Conservation (phyloP, 2,888 invertebrate genomes). For the Teinopalpus imperialis region DNA sequence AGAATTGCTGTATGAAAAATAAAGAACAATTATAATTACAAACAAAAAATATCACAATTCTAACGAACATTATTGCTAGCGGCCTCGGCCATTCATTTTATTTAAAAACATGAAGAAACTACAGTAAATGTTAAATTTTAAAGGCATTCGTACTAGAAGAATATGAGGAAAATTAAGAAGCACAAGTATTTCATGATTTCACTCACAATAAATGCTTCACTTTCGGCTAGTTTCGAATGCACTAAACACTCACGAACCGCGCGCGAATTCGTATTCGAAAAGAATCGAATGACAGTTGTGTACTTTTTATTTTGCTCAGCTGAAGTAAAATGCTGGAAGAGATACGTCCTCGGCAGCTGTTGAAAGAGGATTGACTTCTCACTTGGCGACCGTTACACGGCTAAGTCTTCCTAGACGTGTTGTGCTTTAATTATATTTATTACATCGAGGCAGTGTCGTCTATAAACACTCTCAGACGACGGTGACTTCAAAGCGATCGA, state of each 20-base stretch:
- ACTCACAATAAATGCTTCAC: constrained; percentile 56
- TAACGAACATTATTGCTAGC: too few species aligned
- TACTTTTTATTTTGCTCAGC: constrained; percentile 30
- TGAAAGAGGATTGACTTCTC: constrained; percentile 72
- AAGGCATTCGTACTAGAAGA: too few species aligned
- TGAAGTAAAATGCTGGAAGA: constrained; percentile 57
- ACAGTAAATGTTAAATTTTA: too few species aligned
- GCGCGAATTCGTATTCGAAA: constrained; percentile 55
- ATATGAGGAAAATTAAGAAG: constrained; percentile 23
- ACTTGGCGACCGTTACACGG: constrained; percentile 61
- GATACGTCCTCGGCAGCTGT: constrained; percentile 70
- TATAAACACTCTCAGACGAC: constrained; percentile 68
- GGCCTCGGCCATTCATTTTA: too few species aligned
- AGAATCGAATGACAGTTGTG: constrained; percentile 36
- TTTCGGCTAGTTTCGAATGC: constrained; percentile 42
- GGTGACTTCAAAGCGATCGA: constrained; percentile 77
- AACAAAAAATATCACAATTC: too few species aligned
- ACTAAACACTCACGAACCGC: constrained; percentile 53
- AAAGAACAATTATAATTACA: too few species aligned
- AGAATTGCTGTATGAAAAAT: too few species aligned
- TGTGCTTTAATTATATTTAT: constrained; percentile 79
- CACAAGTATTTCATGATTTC: constrained; percentile 35
- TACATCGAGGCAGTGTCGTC: constrained; percentile 65
- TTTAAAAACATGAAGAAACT: too few species aligned
- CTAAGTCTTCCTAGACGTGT: constrained; percentile 61